Percentiles rank a stretch among this genome's conserved stretches.
Conservation (phyloP, 2,797 vertebrate species). For the Champsocephalus gunnari region DNA sequence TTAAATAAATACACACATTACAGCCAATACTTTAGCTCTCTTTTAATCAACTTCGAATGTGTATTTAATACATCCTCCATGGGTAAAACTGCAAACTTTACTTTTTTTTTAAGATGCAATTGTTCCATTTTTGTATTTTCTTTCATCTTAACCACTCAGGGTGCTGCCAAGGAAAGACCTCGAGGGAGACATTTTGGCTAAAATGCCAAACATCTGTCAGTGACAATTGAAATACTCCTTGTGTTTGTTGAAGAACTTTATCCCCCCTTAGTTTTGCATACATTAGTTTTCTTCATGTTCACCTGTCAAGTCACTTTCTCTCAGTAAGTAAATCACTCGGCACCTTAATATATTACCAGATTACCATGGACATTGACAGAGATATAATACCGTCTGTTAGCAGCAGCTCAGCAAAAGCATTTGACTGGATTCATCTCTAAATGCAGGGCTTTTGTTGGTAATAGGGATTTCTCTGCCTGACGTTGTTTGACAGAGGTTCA, state of each 20-base stretch:
- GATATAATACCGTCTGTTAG: conserved; percentile 59
- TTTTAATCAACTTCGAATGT: conserved; percentile 12
- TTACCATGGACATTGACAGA: conserved; percentile 67
- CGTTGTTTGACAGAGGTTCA: conserved; percentile 56
- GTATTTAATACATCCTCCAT: not conserved
- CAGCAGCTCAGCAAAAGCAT: conserved; percentile 41
- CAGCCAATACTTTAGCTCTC: not conserved
- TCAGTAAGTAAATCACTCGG: conserved; percentile 33
- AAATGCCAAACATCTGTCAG: conserved; percentile 27
- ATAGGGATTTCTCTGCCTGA: conserved; percentile 55
- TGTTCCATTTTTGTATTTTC: conserved; percentile 18
- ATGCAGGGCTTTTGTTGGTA: conserved; percentile 50
- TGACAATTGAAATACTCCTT: conserved; percentile 31
- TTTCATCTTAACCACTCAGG: conserved; percentile 22
- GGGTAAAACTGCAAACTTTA: conserved; percentile 21
- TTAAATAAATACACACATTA: no score
- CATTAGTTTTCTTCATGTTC: conserved; percentile 46
- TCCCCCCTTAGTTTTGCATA: conserved; percentile 22
- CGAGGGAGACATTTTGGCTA: conserved; percentile 8
- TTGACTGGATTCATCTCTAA: conserved; percentile 59
- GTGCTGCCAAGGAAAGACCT: conserved; percentile 2
- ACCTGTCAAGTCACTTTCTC: conserved; percentile 38
- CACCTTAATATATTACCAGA: conserved; percentile 54
- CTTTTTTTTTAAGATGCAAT: conserved; percentile 6
- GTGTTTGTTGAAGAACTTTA: conserved; percentile 18